These are phyloP conservation scores for Thalassarche chlororhynchos DNA, from an alignment of 2,113 vertebrate genomes.

Conservation along the genomic window DNA sequence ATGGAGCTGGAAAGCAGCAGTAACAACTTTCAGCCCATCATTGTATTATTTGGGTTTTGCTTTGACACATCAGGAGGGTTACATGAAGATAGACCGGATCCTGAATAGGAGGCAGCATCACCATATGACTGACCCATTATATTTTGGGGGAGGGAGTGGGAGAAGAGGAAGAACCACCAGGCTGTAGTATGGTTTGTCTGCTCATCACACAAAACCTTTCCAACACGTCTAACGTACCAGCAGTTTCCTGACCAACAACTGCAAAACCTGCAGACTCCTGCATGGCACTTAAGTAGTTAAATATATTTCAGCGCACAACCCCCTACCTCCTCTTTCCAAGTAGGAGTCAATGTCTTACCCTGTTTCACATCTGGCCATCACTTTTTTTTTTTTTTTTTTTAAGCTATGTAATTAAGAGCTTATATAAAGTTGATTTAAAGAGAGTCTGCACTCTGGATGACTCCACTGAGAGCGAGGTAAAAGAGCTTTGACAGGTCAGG, in stretches of 20 bases:
- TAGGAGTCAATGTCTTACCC: not conserved
- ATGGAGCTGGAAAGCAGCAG: not conserved
- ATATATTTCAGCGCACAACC: not conserved
- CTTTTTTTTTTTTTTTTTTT: not conserved
- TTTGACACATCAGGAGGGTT: not conserved
- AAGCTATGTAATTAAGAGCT: not conserved
- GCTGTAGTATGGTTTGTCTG: not conserved
- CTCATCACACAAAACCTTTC: not conserved
- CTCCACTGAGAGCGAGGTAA: not conserved
- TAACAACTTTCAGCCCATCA: not conserved
- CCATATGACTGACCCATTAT: not conserved
- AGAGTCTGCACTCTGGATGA: not conserved
- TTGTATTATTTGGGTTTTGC: not conserved
- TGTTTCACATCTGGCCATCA: not conserved
- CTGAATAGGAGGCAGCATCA: not conserved
- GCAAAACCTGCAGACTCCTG: not conserved
- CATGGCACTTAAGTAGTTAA: not conserved
- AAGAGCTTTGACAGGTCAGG: not conserved
- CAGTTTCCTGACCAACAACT: not conserved
- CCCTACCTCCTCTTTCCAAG: not conserved
- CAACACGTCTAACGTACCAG: not conserved
- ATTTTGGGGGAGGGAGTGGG: not conserved
- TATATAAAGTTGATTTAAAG: not conserved
- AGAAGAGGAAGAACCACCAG: not conserved
- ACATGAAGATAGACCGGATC: not conserved